phyloP scores from a whole-genome alignment of 2,888 invertebrate genomes.

The Aleiodes alternator region DNA sequence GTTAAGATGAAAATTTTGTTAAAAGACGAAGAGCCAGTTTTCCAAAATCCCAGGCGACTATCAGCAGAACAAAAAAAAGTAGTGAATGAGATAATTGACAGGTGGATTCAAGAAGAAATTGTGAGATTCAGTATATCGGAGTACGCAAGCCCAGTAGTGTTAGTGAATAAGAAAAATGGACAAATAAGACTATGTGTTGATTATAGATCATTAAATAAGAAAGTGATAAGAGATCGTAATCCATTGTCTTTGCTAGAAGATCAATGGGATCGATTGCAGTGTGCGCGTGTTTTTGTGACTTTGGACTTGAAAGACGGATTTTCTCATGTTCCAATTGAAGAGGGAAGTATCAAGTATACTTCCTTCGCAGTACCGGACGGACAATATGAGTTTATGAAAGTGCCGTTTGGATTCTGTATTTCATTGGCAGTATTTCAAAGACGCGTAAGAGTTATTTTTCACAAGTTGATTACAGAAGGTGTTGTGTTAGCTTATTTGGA shows the following conservation, averaged over 20 bases:
- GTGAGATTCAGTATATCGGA: conserved; percentile 54
- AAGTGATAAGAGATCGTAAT: conserved; percentile 55
- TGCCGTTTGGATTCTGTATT: conserved; percentile 62
- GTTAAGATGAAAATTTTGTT: conserved; percentile 49
- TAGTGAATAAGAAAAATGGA: conserved; percentile 57
- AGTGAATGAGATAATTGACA: conserved; percentile 54
- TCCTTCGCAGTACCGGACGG: conserved; percentile 60
- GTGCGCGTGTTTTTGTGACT: conserved; percentile 50
- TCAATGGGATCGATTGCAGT: conserved; percentile 50
- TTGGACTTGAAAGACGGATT: conserved; percentile 60
- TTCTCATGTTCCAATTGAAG: conserved; percentile 60
- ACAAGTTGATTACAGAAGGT: conserved; percentile 46
- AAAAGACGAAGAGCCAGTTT: conserved; percentile 50
- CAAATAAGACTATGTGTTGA: conserved; percentile 56
- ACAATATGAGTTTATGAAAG: conserved; percentile 58
- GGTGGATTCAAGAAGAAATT: conserved; percentile 56
- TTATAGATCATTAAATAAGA: conserved; percentile 56
- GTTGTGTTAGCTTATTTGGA: conserved; percentile 52
- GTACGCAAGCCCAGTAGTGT: conserved; percentile 58
- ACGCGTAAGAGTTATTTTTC: conserved; percentile 53
- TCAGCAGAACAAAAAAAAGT: conserved; percentile 48
- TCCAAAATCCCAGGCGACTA: conserved; percentile 52
- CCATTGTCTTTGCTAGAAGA: conserved; percentile 61
- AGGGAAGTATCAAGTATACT: conserved; percentile 59
- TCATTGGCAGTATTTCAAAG: conserved; percentile 56